These are phyloP conservation scores for Phrynocephalus vlangalii DNA, from an alignment of 2,797 vertebrate species.

Conservation along the genomic window DNA sequence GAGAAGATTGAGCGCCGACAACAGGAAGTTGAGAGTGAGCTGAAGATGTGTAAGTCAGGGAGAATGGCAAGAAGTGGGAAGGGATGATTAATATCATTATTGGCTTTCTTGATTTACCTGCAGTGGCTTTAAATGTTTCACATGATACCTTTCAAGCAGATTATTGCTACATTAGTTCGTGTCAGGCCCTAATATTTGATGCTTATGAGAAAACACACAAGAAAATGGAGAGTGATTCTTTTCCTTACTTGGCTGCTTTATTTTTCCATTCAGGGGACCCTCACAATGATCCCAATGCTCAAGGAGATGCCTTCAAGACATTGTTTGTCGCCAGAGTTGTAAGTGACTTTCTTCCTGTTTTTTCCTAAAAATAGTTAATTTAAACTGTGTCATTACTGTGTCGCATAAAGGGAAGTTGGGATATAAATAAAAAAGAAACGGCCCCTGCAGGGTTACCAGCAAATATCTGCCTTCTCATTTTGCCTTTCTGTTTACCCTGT, in stretches of 20 bases:
- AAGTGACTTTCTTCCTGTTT: conserved; percentile 61
- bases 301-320: conserved; percentile 96
- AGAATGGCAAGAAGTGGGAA: background rate
- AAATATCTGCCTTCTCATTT: background rate
- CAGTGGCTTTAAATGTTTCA: background rate
- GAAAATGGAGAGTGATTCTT: background rate
- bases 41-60: conserved; percentile 90
- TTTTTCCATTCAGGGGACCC: conserved; percentile 86
- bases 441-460: background rate
- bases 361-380: background rate
- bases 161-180: background rate
- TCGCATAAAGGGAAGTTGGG: background rate
- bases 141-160: background rate
- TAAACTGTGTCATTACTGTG: background rate
- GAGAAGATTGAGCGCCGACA: conserved; percentile 95
- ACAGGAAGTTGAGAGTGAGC: conserved; percentile 89
- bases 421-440: background rate
- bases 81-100: background rate
- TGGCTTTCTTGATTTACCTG: background rate
- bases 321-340: conserved; percentile 95
- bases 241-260: background rate
- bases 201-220: background rate
- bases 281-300: conserved; percentile 93
- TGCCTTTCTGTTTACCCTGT: conserved; percentile 35
- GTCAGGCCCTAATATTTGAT: accelerated